A percentile compares a stretch with the other conserved stretches of the same genome.
Conservation (phyloP, 2,888 invertebrate genomes). For the Apodemia hepburni region DNA sequence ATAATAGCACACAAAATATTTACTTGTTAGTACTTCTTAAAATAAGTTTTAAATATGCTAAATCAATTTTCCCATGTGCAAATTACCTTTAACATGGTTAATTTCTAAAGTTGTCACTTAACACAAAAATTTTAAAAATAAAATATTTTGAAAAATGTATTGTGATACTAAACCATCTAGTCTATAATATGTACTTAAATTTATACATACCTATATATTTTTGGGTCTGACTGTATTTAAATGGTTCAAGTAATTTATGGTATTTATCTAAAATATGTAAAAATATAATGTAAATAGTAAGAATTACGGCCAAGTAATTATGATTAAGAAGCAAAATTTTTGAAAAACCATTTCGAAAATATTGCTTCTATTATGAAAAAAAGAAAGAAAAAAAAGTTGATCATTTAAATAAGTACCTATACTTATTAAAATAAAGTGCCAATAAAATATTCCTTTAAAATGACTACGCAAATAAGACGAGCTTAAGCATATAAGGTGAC, state of each 20-base stretch:
- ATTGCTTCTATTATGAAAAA: background rate
- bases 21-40: too few relatives aligned
- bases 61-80: too few relatives aligned
- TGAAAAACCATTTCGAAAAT: background rate
- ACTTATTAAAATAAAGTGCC: background rate
- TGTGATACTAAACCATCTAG: too few relatives aligned
- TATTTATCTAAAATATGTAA: background rate
- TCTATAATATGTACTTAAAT: too few relatives aligned
- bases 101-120: too few relatives aligned
- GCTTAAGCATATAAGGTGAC: slow-evolving; percentile 8
- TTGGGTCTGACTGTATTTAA: background rate
- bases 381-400: background rate
- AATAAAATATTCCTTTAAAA: slow-evolving; percentile 11
- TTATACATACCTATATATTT: too few relatives aligned
- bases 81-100: too few relatives aligned
- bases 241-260: background rate
- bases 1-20: too few relatives aligned
- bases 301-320: background rate
- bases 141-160: too few relatives aligned
- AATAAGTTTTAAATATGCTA: too few relatives aligned
- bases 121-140: too few relatives aligned
- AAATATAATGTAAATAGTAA: background rate
- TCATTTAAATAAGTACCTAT: background rate
- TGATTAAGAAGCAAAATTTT: background rate
- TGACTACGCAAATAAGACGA: slow-evolving; percentile 2